Conservation (phyloP, 2,888 invertebrate genomes). For the Macaria notata region DNA sequence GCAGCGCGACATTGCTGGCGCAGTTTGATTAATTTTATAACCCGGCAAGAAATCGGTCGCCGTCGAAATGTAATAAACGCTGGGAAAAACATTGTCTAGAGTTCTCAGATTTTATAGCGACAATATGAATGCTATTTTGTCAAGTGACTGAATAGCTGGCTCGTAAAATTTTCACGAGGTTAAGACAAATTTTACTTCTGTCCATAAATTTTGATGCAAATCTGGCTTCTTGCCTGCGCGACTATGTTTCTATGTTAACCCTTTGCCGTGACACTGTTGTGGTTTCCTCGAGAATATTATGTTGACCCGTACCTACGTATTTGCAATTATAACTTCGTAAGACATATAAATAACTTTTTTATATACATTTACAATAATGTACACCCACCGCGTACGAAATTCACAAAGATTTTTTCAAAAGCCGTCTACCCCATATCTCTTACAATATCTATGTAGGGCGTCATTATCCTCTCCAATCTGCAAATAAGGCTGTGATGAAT, state of each 20-base stretch:
- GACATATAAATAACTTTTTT: no score
- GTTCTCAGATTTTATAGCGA: constrained; percentile 12
- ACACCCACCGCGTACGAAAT: no score
- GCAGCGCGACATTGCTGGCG: constrained; percentile 17
- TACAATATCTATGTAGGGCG: constrained; percentile 9
- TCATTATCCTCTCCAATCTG: constrained; percentile 23
- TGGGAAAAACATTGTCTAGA: constrained; percentile 13
- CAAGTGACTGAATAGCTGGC: neutral
- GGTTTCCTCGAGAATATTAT: no score
- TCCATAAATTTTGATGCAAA: no score
- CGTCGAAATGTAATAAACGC: constrained; percentile 19
- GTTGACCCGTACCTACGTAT: no score
- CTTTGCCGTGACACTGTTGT: no score
- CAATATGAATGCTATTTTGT: constrained; percentile 12
- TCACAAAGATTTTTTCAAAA: neutral
- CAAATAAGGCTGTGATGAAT: constrained; percentile 27
- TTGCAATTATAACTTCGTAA: neutral
- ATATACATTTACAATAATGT: no score
- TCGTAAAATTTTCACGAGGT: neutral
- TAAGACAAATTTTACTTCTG: neutral
- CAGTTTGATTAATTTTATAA: constrained; percentile 25
- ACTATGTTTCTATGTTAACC: neutral
- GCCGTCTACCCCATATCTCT: neutral
- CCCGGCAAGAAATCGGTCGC: constrained; percentile 19
- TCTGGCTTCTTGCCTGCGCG: no score